Evolutionary conservation across 2,888 invertebrate genomes (phyloP).

Genomic region (Cryptocephalus primarius): DNA sequence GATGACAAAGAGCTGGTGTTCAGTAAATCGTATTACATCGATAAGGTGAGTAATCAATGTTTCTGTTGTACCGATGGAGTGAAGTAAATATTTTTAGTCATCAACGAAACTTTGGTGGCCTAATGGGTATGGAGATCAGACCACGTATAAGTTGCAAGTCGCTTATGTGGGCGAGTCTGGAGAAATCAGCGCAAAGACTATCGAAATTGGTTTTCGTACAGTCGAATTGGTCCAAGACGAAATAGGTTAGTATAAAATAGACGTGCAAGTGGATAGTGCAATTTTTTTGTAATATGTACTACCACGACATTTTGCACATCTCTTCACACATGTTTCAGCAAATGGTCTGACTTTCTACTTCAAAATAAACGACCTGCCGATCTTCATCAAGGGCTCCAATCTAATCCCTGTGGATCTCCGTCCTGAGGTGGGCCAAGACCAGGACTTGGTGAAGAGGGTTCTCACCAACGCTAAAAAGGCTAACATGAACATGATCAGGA

Average conservation of each 20-base stretch:
- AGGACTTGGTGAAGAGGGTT: slow-evolving; percentile 49
- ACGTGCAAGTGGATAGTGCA: too few relatives aligned
- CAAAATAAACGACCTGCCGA: slow-evolving; percentile 67
- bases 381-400: slow-evolving; percentile 92
- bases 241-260: background rate
- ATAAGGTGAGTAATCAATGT: too few relatives aligned
- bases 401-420: slow-evolving; percentile 83
- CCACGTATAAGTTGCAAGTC: background rate
- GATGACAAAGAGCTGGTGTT: too few relatives aligned
- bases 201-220: background rate
- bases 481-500: slow-evolving; percentile 87
- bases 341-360: slow-evolving; percentile 74
- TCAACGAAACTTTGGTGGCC: background rate
- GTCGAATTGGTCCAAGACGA: background rate
- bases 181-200: background rate
- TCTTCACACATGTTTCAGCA: background rate
- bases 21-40: too few relatives aligned
- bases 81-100: background rate
- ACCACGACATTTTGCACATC: too few relatives aligned
- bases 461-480: slow-evolving; percentile 59
- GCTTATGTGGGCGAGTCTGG: background rate
- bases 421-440: slow-evolving; percentile 57
- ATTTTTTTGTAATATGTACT: too few relatives aligned
- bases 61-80: too few relatives aligned
- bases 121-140: background rate